These are phyloP conservation scores for Magallana gigas DNA, from an alignment of 1,140 invertebrate genomes.

Conservation along the genomic window DNA sequence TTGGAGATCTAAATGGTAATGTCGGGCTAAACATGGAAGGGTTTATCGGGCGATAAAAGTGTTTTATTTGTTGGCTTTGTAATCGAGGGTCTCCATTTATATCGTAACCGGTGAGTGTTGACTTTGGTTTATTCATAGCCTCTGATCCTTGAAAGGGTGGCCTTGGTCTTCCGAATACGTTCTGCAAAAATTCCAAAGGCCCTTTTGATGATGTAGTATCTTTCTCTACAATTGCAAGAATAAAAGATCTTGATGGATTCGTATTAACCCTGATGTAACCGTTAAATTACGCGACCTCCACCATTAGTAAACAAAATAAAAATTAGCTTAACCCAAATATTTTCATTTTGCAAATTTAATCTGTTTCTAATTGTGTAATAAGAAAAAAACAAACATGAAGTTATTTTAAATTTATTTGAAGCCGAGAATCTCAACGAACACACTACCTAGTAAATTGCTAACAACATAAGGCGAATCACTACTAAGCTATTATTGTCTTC, in stretches of 20 bases:
- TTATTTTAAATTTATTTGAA: no score
- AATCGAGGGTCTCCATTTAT: neutral
- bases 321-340: neutral
- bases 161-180: neutral
- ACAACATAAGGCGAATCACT: no score
- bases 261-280: neutral
- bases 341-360: no score
- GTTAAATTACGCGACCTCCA: neutral
- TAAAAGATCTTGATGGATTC: conserved; percentile 20
- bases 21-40: neutral
- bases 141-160: neutral
- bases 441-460: no score
- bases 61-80: neutral
- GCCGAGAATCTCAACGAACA: no score
- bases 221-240: conserved; percentile 25
- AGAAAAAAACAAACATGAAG: no score
- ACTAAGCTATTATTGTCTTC: no score
- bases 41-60: neutral
- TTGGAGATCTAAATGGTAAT: neutral
- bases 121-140: neutral
- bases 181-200: conserved; percentile 20
- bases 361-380: no score
- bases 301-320: neutral
- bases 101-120: neutral
- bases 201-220: neutral